These are phyloP conservation scores for Cephus spinipes DNA, from an alignment of 2,888 invertebrate genomes.

Conservation along the genomic window DNA sequence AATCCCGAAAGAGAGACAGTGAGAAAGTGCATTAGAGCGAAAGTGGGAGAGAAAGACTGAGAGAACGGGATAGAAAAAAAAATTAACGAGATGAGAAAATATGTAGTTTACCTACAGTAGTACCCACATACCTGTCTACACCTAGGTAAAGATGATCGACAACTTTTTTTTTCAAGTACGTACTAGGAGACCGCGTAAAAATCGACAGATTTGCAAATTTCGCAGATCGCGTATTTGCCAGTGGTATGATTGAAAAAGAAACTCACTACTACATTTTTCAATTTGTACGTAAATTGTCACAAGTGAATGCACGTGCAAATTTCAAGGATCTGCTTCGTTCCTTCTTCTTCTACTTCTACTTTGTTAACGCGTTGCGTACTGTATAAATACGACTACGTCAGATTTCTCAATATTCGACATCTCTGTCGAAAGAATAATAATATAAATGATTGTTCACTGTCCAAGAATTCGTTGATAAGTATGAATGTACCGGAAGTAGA, in stretches of 20 bases:
- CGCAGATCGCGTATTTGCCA: neutral
- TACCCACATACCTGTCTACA: neutral
- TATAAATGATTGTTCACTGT: neutral
- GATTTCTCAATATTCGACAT: neutral
- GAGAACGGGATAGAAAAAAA: neutral
- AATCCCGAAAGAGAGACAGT: slow-evolving; percentile 24
- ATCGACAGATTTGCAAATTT: neutral
- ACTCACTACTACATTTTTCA: neutral
- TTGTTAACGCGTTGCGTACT: neutral
- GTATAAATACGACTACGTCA: neutral
- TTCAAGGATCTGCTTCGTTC: neutral
- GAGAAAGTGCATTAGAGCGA: slow-evolving; percentile 6
- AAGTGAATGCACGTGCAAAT: neutral
- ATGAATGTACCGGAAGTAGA: neutral
- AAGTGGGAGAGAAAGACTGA: neutral
- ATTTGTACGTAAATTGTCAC: neutral
- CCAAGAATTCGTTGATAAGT: neutral
- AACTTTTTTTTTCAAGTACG: neutral
- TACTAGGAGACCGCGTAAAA: neutral
- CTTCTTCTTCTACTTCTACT: neutral
- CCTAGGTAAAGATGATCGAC: neutral
- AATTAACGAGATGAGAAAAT: neutral
- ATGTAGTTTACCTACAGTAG: neutral
- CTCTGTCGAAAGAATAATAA: neutral
- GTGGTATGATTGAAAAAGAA: too few relatives aligned